phyloP scores from a whole-genome alignment of 92 coral and sea anemone species.

The Pocillopora grandis region DNA sequence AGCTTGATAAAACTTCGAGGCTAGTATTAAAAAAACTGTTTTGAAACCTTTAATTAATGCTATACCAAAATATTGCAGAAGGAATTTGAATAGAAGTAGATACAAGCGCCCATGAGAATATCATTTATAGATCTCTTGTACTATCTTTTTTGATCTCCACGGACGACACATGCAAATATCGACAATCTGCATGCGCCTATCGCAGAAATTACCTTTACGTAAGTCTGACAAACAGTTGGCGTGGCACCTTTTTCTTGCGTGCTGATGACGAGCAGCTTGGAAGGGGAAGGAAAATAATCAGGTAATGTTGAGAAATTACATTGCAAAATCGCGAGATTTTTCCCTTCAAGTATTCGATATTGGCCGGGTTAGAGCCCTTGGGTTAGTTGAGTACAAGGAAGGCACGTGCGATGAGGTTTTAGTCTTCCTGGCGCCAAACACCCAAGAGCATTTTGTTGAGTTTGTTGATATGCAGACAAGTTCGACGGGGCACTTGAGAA shows the following conservation, averaged over 20 bases:
- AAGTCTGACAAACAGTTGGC: too few relatives aligned
- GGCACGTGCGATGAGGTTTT: constrained; percentile 28
- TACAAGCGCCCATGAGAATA: neutral
- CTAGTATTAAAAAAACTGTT: neutral
- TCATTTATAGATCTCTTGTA: neutral
- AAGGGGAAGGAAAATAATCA: neutral
- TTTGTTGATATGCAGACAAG: constrained; percentile 60
- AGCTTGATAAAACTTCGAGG: neutral
- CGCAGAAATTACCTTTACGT: too few relatives aligned
- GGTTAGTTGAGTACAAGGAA: constrained; percentile 5
- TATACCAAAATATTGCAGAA: neutral
- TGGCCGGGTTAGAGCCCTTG: neutral
- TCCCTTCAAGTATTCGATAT: neutral
- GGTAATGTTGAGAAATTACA: neutral
- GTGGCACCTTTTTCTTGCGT: too few relatives aligned
- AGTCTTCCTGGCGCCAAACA: constrained; percentile 52
- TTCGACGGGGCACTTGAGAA: constrained; percentile 73
- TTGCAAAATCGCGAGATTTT: neutral
- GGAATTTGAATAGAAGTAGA: neutral
- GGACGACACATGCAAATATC: neutral
- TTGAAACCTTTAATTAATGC: neutral
- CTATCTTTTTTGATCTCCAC: neutral
- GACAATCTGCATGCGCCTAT: too few relatives aligned
- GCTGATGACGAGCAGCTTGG: too few relatives aligned
- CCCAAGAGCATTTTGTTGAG: constrained; percentile 43